Evolutionary conservation across 2,797 vertebrate species (phyloP).

Genomic region (Malurus splendens): DNA sequence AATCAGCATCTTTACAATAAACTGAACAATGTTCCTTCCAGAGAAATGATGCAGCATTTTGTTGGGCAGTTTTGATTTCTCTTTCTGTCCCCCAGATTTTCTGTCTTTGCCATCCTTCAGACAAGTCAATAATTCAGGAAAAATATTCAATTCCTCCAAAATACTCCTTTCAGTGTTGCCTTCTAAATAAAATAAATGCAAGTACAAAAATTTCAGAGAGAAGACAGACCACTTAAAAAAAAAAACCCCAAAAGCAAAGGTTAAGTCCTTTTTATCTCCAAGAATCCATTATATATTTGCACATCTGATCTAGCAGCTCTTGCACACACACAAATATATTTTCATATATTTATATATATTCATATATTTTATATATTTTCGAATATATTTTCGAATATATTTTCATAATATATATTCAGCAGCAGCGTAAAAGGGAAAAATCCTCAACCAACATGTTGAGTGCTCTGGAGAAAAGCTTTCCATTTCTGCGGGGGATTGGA

Average conservation of each 20-base stretch:
- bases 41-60: background rate
- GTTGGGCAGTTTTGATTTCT: background rate
- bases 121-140: background rate
- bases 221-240: background rate
- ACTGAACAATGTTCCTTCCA: fast-evolving
- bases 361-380: background rate
- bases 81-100: background rate
- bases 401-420: background rate
- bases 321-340: background rate
- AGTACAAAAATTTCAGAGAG: background rate
- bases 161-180: background rate
- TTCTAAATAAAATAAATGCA: background rate
- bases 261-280: background rate
- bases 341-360: background rate
- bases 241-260: too few relatives aligned
- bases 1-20: background rate
- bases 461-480: background rate
- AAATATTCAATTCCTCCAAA: background rate
- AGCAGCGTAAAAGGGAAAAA: background rate
- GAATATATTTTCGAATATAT: too few relatives aligned
- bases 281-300: background rate
- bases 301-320: background rate
- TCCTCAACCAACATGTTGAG: background rate
- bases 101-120: background rate
- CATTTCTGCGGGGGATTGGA: background rate